These are phyloP conservation scores for Monochamus saltuarius DNA, from an alignment of 1,140 invertebrate genomes.

Conservation along the genomic window DNA sequence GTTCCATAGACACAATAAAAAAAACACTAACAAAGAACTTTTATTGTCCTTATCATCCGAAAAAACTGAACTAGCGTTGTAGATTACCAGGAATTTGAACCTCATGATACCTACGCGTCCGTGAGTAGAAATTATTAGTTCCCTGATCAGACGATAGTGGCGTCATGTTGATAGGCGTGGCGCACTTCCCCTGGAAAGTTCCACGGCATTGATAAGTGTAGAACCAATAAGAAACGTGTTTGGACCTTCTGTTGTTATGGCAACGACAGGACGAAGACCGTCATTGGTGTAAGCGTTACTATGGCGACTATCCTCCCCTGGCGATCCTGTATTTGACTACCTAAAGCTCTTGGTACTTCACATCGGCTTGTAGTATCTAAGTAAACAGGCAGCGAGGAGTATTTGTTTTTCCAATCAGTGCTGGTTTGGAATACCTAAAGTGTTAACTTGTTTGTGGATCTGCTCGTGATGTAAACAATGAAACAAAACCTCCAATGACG, in stretches of 20 bases:
- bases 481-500: constrained; percentile 51
- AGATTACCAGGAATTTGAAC: constrained; percentile 22
- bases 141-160: constrained; percentile 29
- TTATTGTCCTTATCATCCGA: constrained; percentile 6
- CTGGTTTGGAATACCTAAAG: constrained; percentile 53
- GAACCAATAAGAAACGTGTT: constrained; percentile 8
- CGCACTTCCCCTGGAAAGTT: constrained; percentile 14
- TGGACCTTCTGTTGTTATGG: constrained; percentile 36
- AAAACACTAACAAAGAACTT: constrained; percentile 19
- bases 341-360: constrained; percentile 54
- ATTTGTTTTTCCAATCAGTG: constrained; percentile 55
- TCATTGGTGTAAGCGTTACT: constrained; percentile 39
- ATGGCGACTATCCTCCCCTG: constrained; percentile 45
- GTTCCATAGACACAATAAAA: constrained; percentile 15
- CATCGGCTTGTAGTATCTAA: constrained; percentile 54
- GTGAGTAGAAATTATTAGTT: constrained; percentile 41
- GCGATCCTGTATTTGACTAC: constrained; percentile 50
- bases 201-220: constrained; percentile 22
- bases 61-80: constrained; percentile 7
- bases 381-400: constrained; percentile 53
- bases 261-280: constrained; percentile 18
- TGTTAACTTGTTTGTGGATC: constrained; percentile 54
- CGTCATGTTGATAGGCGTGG: constrained; percentile 28
- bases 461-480: constrained; percentile 54
- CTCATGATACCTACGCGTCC: constrained; percentile 20